Evolutionary conservation across 2,888 invertebrate genomes (phyloP).

Genomic region (Limnephilus rhombicus): DNA sequence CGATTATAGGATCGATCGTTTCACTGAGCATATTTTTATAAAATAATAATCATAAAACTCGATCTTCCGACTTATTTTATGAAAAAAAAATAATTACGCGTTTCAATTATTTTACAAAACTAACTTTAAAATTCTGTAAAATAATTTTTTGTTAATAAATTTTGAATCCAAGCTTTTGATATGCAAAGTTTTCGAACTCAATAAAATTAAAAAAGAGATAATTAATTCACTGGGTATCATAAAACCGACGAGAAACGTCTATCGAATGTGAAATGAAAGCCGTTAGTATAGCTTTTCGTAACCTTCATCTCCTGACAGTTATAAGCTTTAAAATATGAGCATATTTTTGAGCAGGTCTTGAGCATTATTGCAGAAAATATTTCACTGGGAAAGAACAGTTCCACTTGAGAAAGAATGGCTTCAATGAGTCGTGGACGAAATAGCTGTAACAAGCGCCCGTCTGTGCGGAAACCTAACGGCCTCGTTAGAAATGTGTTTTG

Average conservation of each 20-base stretch:
- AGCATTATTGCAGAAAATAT: not conserved
- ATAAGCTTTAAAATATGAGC: not conserved
- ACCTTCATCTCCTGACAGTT: not conserved
- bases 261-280: not conserved
- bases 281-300: not conserved
- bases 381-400: not conserved
- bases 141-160: not conserved
- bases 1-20: too few species aligned
- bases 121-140: not conserved
- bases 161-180: not conserved
- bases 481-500: not conserved
- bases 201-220: not conserved
- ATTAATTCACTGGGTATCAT: not conserved
- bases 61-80: too few species aligned
- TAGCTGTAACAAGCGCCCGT: not conserved
- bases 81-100: too few species aligned
- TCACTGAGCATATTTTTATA: too few species aligned
- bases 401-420: not conserved
- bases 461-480: not conserved
- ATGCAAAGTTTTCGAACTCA: not conserved
- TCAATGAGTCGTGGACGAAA: not conserved
- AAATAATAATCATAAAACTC: too few species aligned
- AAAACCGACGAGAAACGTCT: not conserved
- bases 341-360: not conserved
- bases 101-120: not conserved